Base-by-base conservation (phyloP, 1,140 invertebrate species). In the Lucilia cuprina region DNA sequence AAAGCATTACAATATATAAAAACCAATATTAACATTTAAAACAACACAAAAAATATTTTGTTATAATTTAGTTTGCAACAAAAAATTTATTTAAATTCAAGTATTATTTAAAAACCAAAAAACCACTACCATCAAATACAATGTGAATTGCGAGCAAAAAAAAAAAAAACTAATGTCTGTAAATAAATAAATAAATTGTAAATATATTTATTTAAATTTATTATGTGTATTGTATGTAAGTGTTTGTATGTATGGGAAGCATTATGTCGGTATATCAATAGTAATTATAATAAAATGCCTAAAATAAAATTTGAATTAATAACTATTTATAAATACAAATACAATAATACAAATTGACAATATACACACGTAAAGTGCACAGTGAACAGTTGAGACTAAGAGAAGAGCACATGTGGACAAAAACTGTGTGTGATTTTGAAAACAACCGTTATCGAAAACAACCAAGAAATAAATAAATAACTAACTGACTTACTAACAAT, bases 281-380 rank as follows among this genome's bases (percentile, higher is more conserved):
- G 77, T 80, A 80, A 80, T 80, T 80, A 80, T 80, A 80, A 80
- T 80, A 80, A 80, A 80, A 80, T 80, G 77, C 77, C 77, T 80
- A 80, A 80, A 80, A 80, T 80, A 80, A 80, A 80, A 80, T 80
- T 80, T 80, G 77, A 80, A 80, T 80, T 80, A 80, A 80, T 80
- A 80, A 49, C 77, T 80, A 80, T 80, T 80, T 80, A 80, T 47
- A 70, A 19, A 49, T 80, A 80, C 77, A 80, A 5, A 80, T 30
- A 50, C 77, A 25, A 19, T 78, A 41, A 17, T 78, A 78, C 34
- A 78, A 78, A n/a, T 34, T 17, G 55, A 75, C 74, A 14, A 75
- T 25, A 75, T 34, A 34, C 25, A 75, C 74, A 34, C 30, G 12
- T 17, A 34, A 8, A 77, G 13, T n/a, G n/a, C n/a, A n/a, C n/a